phyloP scores from a whole-genome alignment of 1,140 invertebrate species.

The Drosophila bocki region DNA sequence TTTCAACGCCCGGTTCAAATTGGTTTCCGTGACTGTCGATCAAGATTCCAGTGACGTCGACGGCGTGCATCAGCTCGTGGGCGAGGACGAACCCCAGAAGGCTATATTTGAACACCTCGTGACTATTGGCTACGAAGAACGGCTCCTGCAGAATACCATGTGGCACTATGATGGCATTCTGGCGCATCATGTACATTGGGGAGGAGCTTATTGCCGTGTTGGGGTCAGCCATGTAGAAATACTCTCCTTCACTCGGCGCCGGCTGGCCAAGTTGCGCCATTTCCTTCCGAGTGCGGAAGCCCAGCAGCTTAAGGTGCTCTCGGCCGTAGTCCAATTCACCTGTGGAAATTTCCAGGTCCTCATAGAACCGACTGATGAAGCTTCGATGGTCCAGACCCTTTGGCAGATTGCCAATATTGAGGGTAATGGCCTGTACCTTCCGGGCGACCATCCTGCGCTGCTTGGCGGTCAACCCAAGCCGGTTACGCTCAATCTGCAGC shows the following conservation, averaged over 20 bases:
- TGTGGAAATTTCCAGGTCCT: constrained; percentile 20
- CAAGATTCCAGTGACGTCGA: constrained; percentile 38
- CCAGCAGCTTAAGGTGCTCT: constrained; percentile 56
- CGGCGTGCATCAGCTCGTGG: constrained; percentile 71
- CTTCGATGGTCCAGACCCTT: constrained; percentile 6
- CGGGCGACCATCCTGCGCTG: constrained; percentile 8
- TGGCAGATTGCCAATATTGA: constrained; percentile 77
- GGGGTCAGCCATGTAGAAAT: constrained; percentile 41
- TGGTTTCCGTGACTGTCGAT: constrained; percentile 51
- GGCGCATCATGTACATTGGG: constrained; percentile 54
- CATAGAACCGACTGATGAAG: constrained; percentile 49
- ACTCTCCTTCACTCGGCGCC: background rate
- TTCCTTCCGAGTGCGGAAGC: constrained; percentile 26
- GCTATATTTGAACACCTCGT: constrained; percentile 69
- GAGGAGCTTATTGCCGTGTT: constrained; percentile 42
- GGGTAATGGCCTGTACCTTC: constrained; percentile 41
- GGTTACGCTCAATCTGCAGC: constrained; percentile 27
- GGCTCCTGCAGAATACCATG: constrained; percentile 64
- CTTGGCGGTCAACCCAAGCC: constrained; percentile 2
- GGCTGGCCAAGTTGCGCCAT: constrained; percentile 24
- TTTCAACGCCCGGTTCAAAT: constrained; percentile 1
- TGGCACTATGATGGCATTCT: constrained; percentile 64
- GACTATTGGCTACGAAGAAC: constrained; percentile 39
- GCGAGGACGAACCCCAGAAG: constrained; percentile 68
- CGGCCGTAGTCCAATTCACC: constrained; percentile 31